A percentile compares a stretch with the other conserved stretches of the same genome.
Conservation (phyloP, 2,797 vertebrate genomes). For the Spondyliosoma cantharus region DNA sequence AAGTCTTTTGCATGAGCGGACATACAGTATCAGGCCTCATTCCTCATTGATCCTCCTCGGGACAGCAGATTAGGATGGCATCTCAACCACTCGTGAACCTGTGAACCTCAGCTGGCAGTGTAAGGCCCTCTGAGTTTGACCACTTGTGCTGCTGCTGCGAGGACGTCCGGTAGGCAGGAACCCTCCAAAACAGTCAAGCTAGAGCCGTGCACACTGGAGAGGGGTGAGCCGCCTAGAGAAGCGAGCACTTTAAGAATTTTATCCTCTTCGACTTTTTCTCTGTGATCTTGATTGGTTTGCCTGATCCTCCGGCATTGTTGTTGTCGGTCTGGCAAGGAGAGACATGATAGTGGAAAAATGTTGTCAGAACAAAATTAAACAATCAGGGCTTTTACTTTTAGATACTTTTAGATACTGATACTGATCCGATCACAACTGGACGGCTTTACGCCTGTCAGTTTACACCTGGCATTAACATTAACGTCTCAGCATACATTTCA, state of each 20-base stretch:
- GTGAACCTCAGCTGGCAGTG: constrained; percentile 54
- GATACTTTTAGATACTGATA: no score
- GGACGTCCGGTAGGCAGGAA: constrained; percentile 34
- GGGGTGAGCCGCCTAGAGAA: constrained; percentile 84
- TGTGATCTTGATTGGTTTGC: constrained; percentile 96
- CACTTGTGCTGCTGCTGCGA: constrained; percentile 30
- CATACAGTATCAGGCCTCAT: constrained; percentile 48
- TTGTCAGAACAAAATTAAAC: constrained; percentile 20
- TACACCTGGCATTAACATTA: no score
- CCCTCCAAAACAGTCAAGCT: constrained; percentile 50
- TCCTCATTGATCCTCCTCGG: constrained; percentile 50
- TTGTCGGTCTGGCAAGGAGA: constrained; percentile 88
- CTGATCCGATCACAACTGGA: no score
- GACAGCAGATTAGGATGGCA: constrained; percentile 46
- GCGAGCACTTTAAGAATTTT: constrained; percentile 94
- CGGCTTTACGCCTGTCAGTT: no score
- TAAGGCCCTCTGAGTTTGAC: constrained; percentile 45
- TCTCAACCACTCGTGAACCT: constrained; percentile 43
- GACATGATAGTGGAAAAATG: constrained; percentile 16
- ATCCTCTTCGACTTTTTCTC: constrained; percentile 96
- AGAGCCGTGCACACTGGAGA: neutral
- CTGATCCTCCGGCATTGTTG: constrained; percentile 86
- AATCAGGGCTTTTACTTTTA: neutral
- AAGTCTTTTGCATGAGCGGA: constrained; percentile 59
- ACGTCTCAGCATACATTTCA: no score